phyloP scores from a whole-genome alignment of 2,888 invertebrate species.

The Tillus elongatus region DNA sequence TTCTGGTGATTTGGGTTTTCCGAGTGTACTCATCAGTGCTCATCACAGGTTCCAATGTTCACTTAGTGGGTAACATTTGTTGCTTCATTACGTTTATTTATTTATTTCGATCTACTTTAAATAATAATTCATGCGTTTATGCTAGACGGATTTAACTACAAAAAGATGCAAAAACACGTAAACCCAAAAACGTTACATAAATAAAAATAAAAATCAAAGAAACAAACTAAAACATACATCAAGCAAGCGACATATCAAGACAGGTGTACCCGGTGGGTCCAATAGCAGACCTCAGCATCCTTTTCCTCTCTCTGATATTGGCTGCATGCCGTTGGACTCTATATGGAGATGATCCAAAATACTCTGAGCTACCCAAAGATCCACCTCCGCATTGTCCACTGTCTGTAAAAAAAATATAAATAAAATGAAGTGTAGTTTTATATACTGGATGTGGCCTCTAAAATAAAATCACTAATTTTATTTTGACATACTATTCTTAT shows the following conservation, averaged over 20 bases:
- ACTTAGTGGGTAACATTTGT: no score
- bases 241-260: slow-evolving; percentile 34
- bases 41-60: no score
- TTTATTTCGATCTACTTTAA: no score
- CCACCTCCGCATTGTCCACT: slow-evolving; percentile 30
- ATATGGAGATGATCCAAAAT: slow-evolving; percentile 68
- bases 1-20: no score
- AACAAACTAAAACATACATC: slow-evolving; percentile 21
- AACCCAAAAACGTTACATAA: no score
- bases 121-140: no score
- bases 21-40: no score
- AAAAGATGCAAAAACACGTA: no score
- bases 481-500: no score
- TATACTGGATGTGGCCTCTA: background rate
- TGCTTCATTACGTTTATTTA: no score
- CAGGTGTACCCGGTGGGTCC: slow-evolving; percentile 64
- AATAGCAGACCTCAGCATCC: slow-evolving; percentile 93
- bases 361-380: slow-evolving; percentile 44
- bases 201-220: slow-evolving; percentile 14
- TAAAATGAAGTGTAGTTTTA: background rate
- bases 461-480: no score
- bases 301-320: slow-evolving; percentile 91
- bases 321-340: slow-evolving; percentile 87
- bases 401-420: slow-evolving; percentile 24
- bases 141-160: no score